Base-by-base conservation (phyloP, 2,797 vertebrate genomes). In the Lophotriccus pileatus region DNA sequence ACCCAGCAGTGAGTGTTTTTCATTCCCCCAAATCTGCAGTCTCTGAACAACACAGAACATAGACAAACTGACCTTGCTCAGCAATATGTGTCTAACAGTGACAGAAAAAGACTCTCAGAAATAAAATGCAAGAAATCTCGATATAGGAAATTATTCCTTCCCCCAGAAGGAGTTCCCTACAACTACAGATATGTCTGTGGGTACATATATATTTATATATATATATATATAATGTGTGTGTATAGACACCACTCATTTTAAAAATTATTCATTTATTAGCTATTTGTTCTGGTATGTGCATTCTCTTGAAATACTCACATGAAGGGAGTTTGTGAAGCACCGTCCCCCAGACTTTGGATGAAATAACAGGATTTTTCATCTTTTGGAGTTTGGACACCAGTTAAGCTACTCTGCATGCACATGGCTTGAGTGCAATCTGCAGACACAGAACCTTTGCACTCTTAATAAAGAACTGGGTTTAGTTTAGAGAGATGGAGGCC, bases 201-300 rank as follows among this genome's bases (percentile, higher is more conserved):
- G 8, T 36, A 17, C 10, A 3, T 37, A 20, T 18, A 62, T 41
- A 41, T 41, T 16, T 41, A 41, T 41, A 41, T 41, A 37, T 37
- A 41, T 44, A 20, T 21, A 56, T 55, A 41, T 47, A 47, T 32
- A 19, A 7, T 41, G 30, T 23, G 23, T 13, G 4, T 5, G 5
- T 6, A 23, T 36, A 41, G 1, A 53, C 3, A n/a, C 0, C 6
- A 36, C 3, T n/a, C 25, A 47, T 25, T 44, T 36, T 1, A 1
- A 30, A 55, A 82, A 34, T 4, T 10, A 32, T 8, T 69, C 4
- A 13, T 63, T 59, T 70, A 62, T 66, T 70, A 76, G 14, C 39
- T 53, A 3, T 17, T 77, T 78, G 18, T 44, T 74, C 36, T 21
- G 69, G 24, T 12, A 22, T 1, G 1, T 10, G 5, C 25, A 67